A percentile compares a stretch with the other conserved stretches of the same genome.
Conservation (phyloP, 1,140 invertebrate genomes). For the Brachionus rotundiformis region DNA sequence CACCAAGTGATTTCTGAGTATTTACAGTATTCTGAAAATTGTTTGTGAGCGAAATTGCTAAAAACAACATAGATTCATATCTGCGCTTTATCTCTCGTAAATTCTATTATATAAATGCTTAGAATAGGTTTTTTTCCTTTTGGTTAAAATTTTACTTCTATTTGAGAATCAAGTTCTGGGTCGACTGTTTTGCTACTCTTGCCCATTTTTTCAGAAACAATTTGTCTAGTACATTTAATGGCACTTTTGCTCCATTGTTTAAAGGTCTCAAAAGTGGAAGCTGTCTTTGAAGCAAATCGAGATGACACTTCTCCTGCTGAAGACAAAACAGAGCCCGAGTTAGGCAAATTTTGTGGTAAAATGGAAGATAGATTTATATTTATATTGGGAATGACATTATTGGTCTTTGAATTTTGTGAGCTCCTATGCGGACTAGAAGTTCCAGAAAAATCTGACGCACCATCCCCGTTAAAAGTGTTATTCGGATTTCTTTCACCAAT, state of each 20-base stretch:
- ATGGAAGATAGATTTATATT: slow-evolving; percentile 38
- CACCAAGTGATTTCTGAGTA: slow-evolving; percentile 76
- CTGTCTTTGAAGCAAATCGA: slow-evolving; percentile 57
- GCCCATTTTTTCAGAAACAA: slow-evolving; percentile 89
- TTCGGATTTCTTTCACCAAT: background rate
- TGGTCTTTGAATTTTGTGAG: background rate
- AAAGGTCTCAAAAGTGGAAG: slow-evolving; percentile 74
- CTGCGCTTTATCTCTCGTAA: background rate
- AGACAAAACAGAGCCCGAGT: background rate
- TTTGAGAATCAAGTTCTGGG: slow-evolving; percentile 84
- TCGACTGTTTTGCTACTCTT: slow-evolving; percentile 81
- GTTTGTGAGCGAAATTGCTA: background rate
- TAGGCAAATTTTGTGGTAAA: background rate
- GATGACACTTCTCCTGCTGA: slow-evolving; percentile 42
- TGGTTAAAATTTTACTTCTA: slow-evolving; percentile 68
- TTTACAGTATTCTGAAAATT: slow-evolving; percentile 84
- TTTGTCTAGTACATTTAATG: slow-evolving; percentile 91
- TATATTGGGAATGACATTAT: background rate
- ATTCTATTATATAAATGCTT: slow-evolving; percentile 74
- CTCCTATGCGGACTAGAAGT: background rate
- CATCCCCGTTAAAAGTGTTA: background rate
- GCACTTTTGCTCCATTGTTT: slow-evolving; percentile 95
- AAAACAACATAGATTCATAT: slow-evolving; percentile 4
- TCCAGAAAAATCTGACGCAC: background rate
- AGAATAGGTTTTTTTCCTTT: slow-evolving; percentile 67